Evolutionary conservation across 2,797 vertebrate genomes (phyloP).

Genomic region (Hipposideros larvatus): DNA sequence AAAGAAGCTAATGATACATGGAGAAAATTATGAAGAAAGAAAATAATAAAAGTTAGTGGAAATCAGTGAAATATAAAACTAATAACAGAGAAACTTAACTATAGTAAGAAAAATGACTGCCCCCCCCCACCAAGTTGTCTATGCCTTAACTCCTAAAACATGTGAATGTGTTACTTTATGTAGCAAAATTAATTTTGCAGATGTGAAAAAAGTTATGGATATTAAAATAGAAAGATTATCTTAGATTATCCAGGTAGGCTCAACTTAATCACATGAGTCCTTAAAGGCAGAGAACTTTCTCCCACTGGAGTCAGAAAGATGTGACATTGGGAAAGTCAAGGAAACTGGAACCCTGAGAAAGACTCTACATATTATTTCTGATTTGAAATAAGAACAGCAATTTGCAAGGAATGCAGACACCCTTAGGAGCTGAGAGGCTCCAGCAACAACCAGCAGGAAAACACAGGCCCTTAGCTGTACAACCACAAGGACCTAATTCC

Average conservation of each 20-base stretch:
- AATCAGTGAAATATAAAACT: too few relatives aligned
- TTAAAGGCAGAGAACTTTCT: neutral
- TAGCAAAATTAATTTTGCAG: too few relatives aligned
- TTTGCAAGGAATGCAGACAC: too few relatives aligned
- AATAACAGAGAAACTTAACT: neutral
- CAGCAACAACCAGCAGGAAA: neutral
- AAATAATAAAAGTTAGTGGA: too few relatives aligned
- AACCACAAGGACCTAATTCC: neutral
- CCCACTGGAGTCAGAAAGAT: neutral
- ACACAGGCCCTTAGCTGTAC: neutral
- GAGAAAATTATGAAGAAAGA: too few relatives aligned
- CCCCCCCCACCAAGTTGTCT: neutral
- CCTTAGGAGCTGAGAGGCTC: neutral
- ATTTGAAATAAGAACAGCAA: neutral
- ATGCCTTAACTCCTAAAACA: neutral
- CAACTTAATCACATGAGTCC: neutral
- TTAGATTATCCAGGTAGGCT: neutral
- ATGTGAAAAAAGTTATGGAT: too few relatives aligned
- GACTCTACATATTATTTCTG: neutral
- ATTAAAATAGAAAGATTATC: neutral
- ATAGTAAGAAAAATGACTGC: neutral
- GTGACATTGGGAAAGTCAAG: neutral
- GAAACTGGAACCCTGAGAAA: neutral
- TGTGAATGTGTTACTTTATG: neutral
- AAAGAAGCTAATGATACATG: too few relatives aligned